Evolutionary conservation across 2,888 invertebrate species (phyloP), one percentile per base, ranked within the genome.

Genomic region (Trissolcus brochymenae): DNA sequence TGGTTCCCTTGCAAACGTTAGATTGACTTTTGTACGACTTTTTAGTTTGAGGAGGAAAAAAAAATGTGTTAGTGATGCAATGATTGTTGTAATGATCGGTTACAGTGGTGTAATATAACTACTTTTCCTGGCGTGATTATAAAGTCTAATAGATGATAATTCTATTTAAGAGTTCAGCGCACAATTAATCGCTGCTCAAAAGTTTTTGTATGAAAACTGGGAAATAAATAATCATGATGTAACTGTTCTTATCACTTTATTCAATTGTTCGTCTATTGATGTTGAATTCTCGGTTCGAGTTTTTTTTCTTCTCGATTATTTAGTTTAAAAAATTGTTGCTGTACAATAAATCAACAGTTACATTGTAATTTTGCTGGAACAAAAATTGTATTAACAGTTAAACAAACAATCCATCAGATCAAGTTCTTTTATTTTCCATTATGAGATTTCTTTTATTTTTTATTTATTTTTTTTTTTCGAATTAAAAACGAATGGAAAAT

Each of bases 141-240:
- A 75, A 68, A 75, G 68, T 70, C 57, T 67, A 68, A 75, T 68
- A 4, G 35, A 68, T 68, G 68, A 75, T 68, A 68, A 68, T 75
- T 68, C 19, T 67, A 53, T 74, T 74, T 67, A 62, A 53, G 54
- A 64, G 51, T 64, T 68, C 54, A 17, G 21, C 62, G 64, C 57
- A 68, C 64, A 68, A 68, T 74, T 74, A 74, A 68, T 62, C 53
- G 54, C 35, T 11, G 29, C 53, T 68, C 50, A 67, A 62, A 59
- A 29, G 7, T 19, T n/a, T 67, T 57, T 41, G 13, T 21, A n/a
- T 17, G 25, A 67, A 68, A 64, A 66, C 35, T 67, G 67, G 17
- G 49, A 61, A 55, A 73, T 55, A 25, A 66, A 66, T 54, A 60
- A 59, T 46, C 46, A 16, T 72, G 54, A 35, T 17, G 49, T 54